These are phyloP conservation scores for Nannobrachium achirus DNA, from an alignment of 2,113 vertebrate genomes.

Conservation along the genomic window DNA sequence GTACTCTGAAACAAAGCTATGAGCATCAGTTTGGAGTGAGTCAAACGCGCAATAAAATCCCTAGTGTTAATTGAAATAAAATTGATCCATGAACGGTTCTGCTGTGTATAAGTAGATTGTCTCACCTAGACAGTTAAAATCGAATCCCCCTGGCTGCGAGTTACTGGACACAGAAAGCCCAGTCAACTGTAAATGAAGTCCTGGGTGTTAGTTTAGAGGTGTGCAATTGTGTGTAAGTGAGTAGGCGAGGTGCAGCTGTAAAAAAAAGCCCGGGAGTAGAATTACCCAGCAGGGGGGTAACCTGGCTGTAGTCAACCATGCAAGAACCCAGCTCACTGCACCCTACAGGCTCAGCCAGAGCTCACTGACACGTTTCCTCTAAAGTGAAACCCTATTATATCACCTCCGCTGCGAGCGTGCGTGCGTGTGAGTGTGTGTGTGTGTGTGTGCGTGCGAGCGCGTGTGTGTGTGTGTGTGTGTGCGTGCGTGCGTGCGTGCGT, in stretches of 20 bases:
- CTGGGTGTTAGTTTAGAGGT: constrained; percentile 21
- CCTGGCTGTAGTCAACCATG: constrained; percentile 32
- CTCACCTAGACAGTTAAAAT: constrained; percentile 13
- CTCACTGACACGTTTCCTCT: constrained; percentile 19
- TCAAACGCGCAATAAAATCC: neutral
- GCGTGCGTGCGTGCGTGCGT: neutral
- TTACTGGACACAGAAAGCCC: constrained; percentile 9
- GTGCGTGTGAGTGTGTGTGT: no score
- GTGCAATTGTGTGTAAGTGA: constrained; percentile 42
- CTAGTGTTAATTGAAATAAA: no score
- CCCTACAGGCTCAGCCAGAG: neutral
- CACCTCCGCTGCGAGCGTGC: neutral
- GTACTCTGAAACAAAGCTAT: neutral
- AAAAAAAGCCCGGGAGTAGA: constrained; percentile 28
- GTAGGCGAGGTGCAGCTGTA: constrained; percentile 49
- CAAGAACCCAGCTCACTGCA: neutral
- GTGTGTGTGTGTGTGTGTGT: neutral
- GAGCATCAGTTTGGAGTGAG: neutral
- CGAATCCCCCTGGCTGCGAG: constrained; percentile 43
- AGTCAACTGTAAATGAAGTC: constrained; percentile 19
- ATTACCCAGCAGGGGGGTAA: constrained; percentile 32
- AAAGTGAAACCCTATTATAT: constrained; percentile 14
- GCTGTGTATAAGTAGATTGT: neutral
- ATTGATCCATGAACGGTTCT: no score
- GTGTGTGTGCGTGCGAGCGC: no score